Evolutionary conservation across 2,113 vertebrate species (phyloP), one percentile per base, ranked within the genome.

Genomic region (Carassius carassius): DNA sequence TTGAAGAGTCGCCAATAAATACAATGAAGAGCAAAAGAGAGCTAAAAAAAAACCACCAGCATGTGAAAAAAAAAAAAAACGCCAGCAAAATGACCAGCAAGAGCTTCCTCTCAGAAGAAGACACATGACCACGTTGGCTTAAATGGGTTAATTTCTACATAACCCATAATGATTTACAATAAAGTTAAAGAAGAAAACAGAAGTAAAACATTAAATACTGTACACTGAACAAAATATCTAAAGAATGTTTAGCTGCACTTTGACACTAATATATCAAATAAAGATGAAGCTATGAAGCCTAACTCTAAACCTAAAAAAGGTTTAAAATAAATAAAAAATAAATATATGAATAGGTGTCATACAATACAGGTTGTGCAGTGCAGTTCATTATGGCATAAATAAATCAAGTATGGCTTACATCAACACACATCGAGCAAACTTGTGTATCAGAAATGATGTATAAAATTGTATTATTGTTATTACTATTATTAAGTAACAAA

Each of bases 1-100:
- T 83, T 86, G 78, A 84, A 85, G 51, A 90, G 87, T 87, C 90
- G 89, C 89, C 90, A 90, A 89, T 88, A 89, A 76, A 86, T 80
- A 89, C 80, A 85, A 62, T 77, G 25, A 78, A 81, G 86, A 89
- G 67, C 25, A 84, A 78, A 51, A 44, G 41, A 19, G 25, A 69
- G 65, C 65, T 29, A 29, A 29, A 29, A 29, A n/a, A n/a, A n/a
- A n/a, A n/a, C n/a, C n/a, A n/a, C n/a, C n/a, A n/a, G n/a, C n/a
- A n/a, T n/a, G n/a, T n/a, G n/a, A n/a, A n/a, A n/a, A n/a, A n/a
- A n/a, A n/a, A n/a, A n/a, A n/a, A n/a, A n/a, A n/a, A n/a, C n/a
- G n/a, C n/a, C n/a, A n/a, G n/a, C n/a, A n/a, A n/a, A 29, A 29
- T 29, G 29, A 29, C 29, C 29, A 29, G 29, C 29, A n/a, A 58